Evolutionary conservation across 2,797 vertebrate species (phyloP).

Genomic region (Oreochromis grahami): DNA sequence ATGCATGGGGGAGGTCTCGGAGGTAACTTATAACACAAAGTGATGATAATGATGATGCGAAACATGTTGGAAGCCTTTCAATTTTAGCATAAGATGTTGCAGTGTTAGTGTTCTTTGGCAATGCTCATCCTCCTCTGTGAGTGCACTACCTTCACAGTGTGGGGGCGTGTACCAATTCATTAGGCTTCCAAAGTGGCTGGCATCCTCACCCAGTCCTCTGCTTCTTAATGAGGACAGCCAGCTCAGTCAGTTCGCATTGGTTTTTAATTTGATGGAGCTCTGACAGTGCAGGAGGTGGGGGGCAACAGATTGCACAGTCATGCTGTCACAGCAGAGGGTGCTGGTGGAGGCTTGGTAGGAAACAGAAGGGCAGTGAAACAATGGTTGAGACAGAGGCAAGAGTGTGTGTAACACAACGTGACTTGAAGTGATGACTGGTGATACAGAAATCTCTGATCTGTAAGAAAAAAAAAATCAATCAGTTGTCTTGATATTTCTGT

Average conservation of each 20-base stretch:
- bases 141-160: conserved; percentile 22
- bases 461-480: background rate
- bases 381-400: background rate
- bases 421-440: background rate
- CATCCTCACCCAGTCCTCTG: conserved; percentile 50
- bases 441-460: background rate
- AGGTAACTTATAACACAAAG: background rate
- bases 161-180: conserved; percentile 54
- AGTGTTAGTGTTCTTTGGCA: background rate
- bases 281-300: conserved; percentile 22
- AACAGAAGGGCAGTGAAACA: background rate
- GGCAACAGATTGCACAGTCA: conserved; percentile 48
- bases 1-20: background rate
- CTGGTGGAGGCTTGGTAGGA: conserved; percentile 4
- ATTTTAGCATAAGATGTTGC: background rate
- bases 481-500: background rate
- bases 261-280: conserved; percentile 58
- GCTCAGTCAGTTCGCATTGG: conserved; percentile 60
- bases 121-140: background rate
- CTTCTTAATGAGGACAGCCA: conserved; percentile 64
- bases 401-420: background rate
- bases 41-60: background rate
- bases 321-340: conserved; percentile 34
- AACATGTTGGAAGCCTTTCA: background rate
- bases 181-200: conserved; percentile 47